A percentile compares a stretch with the other conserved stretches of the same genome.
Conservation (phyloP, 2,888 invertebrate species). For the Thecocarcelia acutangulata region DNA sequence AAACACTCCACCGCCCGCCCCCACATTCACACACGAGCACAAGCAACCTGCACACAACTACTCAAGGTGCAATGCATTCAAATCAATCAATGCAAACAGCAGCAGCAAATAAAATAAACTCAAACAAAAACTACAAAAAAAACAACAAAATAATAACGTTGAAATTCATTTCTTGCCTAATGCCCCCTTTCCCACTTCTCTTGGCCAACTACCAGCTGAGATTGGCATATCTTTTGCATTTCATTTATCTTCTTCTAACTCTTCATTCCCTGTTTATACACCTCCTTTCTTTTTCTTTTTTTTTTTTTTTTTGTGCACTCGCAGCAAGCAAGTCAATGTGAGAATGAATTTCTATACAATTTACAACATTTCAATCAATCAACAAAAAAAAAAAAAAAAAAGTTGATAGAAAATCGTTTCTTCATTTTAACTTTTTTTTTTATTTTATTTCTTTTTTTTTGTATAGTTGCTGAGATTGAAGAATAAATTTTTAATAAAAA, state of each 20-base stretch:
- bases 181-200: neutral
- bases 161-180: conserved; percentile 50
- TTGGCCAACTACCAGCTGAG: conserved; percentile 11
- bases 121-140: conserved; percentile 22
- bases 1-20: conserved; percentile 49
- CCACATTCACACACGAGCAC: conserved; percentile 1
- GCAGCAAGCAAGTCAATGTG: conserved; percentile 35
- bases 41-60: conserved; percentile 24
- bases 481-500: conserved; percentile 16
- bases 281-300: too few species aligned
- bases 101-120: conserved; percentile 37
- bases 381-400: conserved; percentile 18
- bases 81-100: conserved; percentile 66
- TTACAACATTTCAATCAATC: conserved; percentile 67
- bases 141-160: neutral
- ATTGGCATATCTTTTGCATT: conserved; percentile 36
- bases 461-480: conserved; percentile 10
- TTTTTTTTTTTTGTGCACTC: conserved; percentile 25
- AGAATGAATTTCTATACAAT: conserved; percentile 51
- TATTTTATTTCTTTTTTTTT: neutral
- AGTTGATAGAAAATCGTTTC: conserved; percentile 54
- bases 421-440: conserved; percentile 52
- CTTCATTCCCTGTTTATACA: neutral
- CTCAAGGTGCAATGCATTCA: conserved; percentile 70
- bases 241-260: conserved; percentile 47